phyloP scores from a whole-genome alignment of 2,888 invertebrate genomes.

The Rhagonycha lutea region DNA sequence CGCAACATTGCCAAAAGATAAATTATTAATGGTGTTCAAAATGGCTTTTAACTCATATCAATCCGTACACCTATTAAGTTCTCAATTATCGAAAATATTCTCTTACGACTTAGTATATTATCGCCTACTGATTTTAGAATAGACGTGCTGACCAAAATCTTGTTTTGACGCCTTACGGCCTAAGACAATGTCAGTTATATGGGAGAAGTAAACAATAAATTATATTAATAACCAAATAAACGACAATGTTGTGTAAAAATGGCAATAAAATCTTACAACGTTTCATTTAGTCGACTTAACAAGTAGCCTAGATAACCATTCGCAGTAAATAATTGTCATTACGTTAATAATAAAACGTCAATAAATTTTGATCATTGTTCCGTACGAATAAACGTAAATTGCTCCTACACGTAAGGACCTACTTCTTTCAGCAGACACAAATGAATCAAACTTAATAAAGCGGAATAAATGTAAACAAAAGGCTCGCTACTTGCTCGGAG shows the following conservation, averaged over 20 bases:
- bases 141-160: slow-evolving; percentile 1
- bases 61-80: slow-evolving; percentile 20
- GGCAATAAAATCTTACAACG: slow-evolving; percentile 5
- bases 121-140: slow-evolving; percentile 23
- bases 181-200: not conserved
- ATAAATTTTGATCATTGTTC: slow-evolving; percentile 20
- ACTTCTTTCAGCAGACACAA: not conserved
- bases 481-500: not conserved
- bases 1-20: slow-evolving; percentile 30
- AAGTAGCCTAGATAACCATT: slow-evolving; percentile 17
- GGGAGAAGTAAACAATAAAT: not conserved
- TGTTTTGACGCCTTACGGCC: slow-evolving; percentile 1
- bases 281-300: slow-evolving; percentile 13
- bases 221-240: not conserved
- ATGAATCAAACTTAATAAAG: not conserved
- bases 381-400: slow-evolving; percentile 13
- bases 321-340: slow-evolving; percentile 18
- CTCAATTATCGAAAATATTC: slow-evolving; percentile 25
- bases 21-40: slow-evolving; percentile 28
- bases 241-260: slow-evolving; percentile 6
- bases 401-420: not conserved
- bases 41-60: slow-evolving; percentile 21
- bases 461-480: not conserved
- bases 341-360: slow-evolving; percentile 12
- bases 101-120: slow-evolving; percentile 13